These are phyloP conservation scores for Marmota monax DNA, from an alignment of 2,113 vertebrate genomes.

Conservation along the genomic window DNA sequence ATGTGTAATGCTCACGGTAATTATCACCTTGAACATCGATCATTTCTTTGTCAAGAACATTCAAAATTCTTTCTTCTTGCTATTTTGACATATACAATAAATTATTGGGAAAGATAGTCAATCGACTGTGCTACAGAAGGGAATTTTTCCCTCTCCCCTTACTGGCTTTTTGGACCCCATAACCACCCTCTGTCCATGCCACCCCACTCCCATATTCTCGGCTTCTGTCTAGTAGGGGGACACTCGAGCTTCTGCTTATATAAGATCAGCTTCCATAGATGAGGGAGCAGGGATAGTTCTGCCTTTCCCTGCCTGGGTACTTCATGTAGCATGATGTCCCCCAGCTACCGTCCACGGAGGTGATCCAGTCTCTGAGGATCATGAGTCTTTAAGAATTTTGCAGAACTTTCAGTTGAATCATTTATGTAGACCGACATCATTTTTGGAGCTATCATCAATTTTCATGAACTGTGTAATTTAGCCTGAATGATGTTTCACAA, in stretches of 20 bases:
- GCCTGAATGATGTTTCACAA: neutral
- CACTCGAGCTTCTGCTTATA: too few species aligned
- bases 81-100: neutral
- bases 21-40: neutral
- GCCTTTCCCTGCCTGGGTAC: too few species aligned
- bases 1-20: neutral
- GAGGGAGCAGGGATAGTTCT: too few species aligned
- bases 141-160: neutral
- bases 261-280: too few species aligned
- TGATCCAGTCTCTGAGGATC: neutral
- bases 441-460: neutral
- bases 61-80: neutral
- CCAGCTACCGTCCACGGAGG: neutral
- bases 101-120: neutral
- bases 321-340: too few species aligned
- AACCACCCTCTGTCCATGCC: too few species aligned
- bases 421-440: neutral
- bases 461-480: constrained; percentile 26
- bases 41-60: neutral
- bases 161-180: neutral
- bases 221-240: too few species aligned
- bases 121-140: neutral
- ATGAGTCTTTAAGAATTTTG: neutral
- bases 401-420: neutral
- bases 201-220: too few species aligned